Evolutionary conservation across 2,797 vertebrate genomes (phyloP), one percentile per base, ranked within the genome.

Genomic region (Pyrocephalus nanus): DNA sequence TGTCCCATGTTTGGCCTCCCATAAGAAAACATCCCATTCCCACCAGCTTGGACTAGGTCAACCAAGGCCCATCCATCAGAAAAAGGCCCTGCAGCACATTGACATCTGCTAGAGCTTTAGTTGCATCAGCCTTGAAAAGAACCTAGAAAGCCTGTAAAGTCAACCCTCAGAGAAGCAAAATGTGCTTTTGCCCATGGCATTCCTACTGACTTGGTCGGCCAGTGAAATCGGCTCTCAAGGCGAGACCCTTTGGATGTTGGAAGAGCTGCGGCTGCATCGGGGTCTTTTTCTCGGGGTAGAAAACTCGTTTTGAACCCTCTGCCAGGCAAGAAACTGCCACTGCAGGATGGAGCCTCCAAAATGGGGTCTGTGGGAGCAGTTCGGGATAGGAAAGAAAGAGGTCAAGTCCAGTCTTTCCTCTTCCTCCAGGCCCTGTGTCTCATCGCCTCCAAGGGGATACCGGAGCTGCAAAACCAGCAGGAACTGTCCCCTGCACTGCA

Each of bases 361-460:
- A 19, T 1, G 4, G 12, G 18, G 6, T 43, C 18, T 65, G 0
- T 29, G 2, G 15, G 50, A 72, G 34, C 54, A 27, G 15, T 58
- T 69, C 15, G 0, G 15, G 18, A 7, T 64, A 6, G 12, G 42
- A 34, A 38, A 43, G 64, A 71, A 79, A 23, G n/a, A 57, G 30
- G 14, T 38, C 16, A 36, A 57, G 12, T 42, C 47, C 50, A 0
- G 0, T 54, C n/a, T 60, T 75, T 65, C 18, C 9, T 40, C 43
- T 45, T 36, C 50, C 32, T 74, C 14, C 67, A 98, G 98, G 98
- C 98, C 72, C 96, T 99, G 96, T 98, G 98, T 96, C 98, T 99
- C 96, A 98, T 98, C 62, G 98, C 98, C 53, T 98, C 98, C 21
- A 98, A 98, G 8, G 98, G 98, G 75, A 98, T 98, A 7, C 98